A percentile compares a stretch with the other conserved stretches of the same genome.
These are phyloP conservation scores for Lepidurus packardi DNA, from an alignment of 1,140 invertebrate species.

Conservation along the genomic window DNA sequence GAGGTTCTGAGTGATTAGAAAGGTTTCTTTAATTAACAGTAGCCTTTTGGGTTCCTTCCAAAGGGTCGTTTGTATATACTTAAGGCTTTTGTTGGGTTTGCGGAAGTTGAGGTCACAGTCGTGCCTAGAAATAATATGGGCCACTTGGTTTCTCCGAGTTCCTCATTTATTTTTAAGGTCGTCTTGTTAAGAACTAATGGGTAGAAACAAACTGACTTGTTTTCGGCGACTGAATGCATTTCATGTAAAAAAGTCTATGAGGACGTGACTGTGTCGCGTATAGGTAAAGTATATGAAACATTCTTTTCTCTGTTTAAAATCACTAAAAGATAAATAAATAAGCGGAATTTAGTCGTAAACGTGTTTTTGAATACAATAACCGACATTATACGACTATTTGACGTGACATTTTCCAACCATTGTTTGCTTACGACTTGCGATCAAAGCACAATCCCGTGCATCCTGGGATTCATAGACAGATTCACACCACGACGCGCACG, in stretches of 20 bases:
- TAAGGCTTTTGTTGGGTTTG: not conserved
- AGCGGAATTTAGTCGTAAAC: not conserved
- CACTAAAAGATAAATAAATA: too few species aligned
- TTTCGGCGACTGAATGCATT: not conserved
- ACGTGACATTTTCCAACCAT: constrained; percentile 13
- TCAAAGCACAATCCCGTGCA: not conserved
- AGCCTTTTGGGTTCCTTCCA: not conserved
- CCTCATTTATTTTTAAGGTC: not conserved
- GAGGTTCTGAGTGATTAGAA: not conserved
- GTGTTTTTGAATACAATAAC: not conserved
- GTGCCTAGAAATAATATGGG: not conserved
- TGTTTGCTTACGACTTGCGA: not conserved
- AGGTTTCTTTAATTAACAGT: not conserved
- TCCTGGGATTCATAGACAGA: not conserved
- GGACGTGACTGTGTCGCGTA: not conserved
- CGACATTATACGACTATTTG: not conserved
- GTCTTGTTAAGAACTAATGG: not conserved
- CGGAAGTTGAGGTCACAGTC: not conserved
- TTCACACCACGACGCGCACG: not conserved
- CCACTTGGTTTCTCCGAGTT: not conserved
- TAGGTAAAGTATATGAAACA: not conserved
- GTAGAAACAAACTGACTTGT: not conserved
- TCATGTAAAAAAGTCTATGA: not conserved
- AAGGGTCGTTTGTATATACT: not conserved
- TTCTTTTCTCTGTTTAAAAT: not conserved